These are phyloP conservation scores for Harmothoe impar DNA, from an alignment of 2,888 invertebrate species.

Conservation along the genomic window DNA sequence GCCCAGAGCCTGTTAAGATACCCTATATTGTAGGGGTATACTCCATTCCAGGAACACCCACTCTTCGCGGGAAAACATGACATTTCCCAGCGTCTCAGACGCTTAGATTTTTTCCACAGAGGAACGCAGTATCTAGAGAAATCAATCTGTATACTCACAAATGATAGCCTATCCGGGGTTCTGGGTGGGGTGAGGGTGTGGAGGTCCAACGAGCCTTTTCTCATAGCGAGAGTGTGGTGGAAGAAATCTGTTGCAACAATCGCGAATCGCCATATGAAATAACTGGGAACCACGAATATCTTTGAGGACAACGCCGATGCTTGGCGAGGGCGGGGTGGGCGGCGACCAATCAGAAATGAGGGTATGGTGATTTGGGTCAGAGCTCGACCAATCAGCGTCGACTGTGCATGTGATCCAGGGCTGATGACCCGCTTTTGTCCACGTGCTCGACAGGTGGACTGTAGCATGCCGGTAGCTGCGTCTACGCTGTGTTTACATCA, in stretches of 20 bases:
- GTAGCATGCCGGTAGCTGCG: constrained; percentile 28
- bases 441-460: constrained; percentile 56
- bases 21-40: no score
- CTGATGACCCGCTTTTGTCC: constrained; percentile 61
- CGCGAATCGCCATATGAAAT: constrained; percentile 57
- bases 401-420: constrained; percentile 62
- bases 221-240: constrained; percentile 13
- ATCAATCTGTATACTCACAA: constrained; percentile 36
- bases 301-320: constrained; percentile 45
- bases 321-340: constrained; percentile 59
- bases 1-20: no score
- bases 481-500: constrained; percentile 57
- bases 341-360: constrained; percentile 50
- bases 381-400: constrained; percentile 54
- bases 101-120: no score
- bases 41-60: no score
- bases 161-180: neutral
- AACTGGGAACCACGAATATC: neutral
- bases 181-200: constrained; percentile 21
- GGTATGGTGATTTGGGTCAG: neutral
- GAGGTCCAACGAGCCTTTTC: neutral
- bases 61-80: no score
- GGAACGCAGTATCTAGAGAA: neutral
- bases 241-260: constrained; percentile 38
- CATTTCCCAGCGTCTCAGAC: no score